These are phyloP conservation scores for Apostichopus parvimensis DNA, from an alignment of 35 echinoderm and acorn worm species.

Conservation along the genomic window DNA sequence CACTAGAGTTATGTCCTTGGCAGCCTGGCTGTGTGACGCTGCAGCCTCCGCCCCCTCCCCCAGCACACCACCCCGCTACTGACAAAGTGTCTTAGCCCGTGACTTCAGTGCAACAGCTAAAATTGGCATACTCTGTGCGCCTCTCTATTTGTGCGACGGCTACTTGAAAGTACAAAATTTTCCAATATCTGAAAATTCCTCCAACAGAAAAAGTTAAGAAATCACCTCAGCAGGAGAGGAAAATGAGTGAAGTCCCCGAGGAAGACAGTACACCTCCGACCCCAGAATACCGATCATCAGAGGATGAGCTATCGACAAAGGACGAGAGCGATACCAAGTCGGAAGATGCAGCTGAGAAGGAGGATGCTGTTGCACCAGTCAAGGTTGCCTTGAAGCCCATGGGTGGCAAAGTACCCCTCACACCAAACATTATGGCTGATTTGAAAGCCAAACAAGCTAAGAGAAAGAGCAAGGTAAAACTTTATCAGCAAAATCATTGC, in stretches of 20 bases:
- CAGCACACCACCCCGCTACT: too few relatives aligned
- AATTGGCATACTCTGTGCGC: neutral
- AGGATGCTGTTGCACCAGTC: neutral
- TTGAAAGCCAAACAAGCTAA: slow-evolving; percentile 29
- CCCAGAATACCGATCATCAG: slow-evolving; percentile 29
- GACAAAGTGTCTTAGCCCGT: too few relatives aligned
- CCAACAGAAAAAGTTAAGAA: neutral
- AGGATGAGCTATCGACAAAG: slow-evolving; percentile 13
- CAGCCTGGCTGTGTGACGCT: too few relatives aligned
- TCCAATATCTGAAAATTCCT: neutral
- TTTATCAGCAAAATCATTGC: neutral
- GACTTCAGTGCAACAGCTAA: too few relatives aligned
- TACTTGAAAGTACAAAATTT: neutral
- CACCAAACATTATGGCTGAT: slow-evolving; percentile 21
- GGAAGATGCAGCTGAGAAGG: neutral
- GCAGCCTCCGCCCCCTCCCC: too few relatives aligned
- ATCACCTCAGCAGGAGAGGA: neutral
- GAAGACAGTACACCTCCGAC: neutral
- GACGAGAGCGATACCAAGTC: slow-evolving; percentile 8
- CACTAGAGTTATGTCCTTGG: too few relatives aligned
- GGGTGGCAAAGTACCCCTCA: neutral
- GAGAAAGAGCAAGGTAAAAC: slow-evolving; percentile 27
- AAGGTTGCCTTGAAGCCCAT: neutral
- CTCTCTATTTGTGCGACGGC: too few relatives aligned
- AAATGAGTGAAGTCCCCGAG: neutral